Base-by-base conservation (phyloP, 2,888 invertebrate genomes). In the Abrostola tripartita region DNA sequence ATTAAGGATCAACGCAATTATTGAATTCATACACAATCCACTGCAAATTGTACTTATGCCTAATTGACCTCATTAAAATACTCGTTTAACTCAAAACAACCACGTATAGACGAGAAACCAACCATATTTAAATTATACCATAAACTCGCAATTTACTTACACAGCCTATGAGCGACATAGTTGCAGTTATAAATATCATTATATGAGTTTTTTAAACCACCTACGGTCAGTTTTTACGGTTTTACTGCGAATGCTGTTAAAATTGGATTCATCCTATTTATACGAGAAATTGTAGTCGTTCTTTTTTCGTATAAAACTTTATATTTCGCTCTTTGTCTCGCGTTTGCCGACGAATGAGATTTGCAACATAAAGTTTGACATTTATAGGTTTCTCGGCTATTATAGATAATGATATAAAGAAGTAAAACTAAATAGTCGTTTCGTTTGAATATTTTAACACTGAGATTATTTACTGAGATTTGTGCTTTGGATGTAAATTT, bases 171-270 rank as follows among this genome's bases (percentile, higher is more conserved):
- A 4, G 81, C 82, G 81, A 85, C 84, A 74, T 77, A 78, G 83
- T 82, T 73, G 35, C 37, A 60, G 68, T 58, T 71, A 81, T 81
- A 83, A 82, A 82, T 79, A 80, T 81, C 75, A 76, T 81, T 79
- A 81, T 72, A 76, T 78, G 74, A 76, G 81, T 76, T 81, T 81
- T 78, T 80, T 81, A 78, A 70, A 73, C 70, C 62, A 68, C 59
- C 55, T 24, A 38, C 37, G 52, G 44, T 44, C 36, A 37, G 49
- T 71, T 72, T n/a, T 73, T 78, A 78, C 78, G 78, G 81, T 76
- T 73, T 78, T 77, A 79, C 78, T 71, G 76, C 73, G 63, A 74
- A 81, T 74, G 68, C 61, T 64, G 65, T 74, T 76, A 72, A 81
- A 77, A 76, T 79, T 66, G 70, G 68, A 79, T 65, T 68, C 59